phyloP scores from a whole-genome alignment of 1,140 invertebrate genomes.

The Drosophila lacertosa region DNA sequence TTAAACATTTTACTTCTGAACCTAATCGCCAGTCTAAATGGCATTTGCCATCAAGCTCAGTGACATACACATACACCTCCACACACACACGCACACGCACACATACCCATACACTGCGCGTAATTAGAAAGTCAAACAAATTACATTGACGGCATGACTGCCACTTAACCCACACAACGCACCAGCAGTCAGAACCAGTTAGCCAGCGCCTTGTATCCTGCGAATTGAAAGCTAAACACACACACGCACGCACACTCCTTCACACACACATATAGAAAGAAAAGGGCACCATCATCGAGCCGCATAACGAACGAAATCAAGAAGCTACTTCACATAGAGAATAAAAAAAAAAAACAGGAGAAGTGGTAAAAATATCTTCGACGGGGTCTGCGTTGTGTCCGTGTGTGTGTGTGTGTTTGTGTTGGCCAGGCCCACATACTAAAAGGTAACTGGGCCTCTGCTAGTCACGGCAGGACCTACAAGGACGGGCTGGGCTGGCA shows the following conservation, averaged over 20 bases:
- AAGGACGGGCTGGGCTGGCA: constrained; percentile 15
- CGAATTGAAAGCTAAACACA: constrained; percentile 5
- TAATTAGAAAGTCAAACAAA: constrained; percentile 69
- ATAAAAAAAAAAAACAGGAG: background rate
- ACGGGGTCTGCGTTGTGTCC: constrained; percentile 8
- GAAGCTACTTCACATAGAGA: constrained; percentile 48
- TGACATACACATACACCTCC: background rate
- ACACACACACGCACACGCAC: background rate
- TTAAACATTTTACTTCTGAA: constrained; percentile 50
- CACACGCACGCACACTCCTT: background rate
- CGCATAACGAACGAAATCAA: constrained; percentile 66
- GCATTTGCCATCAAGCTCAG: constrained; percentile 38
- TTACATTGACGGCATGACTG: constrained; percentile 40
- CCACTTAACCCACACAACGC: constrained; percentile 25
- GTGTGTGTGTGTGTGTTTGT: constrained; percentile 36
- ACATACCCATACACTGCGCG: constrained; percentile 8
- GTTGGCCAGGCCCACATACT: constrained; percentile 28
- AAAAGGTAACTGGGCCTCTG: constrained; percentile 33
- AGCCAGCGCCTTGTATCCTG: constrained; percentile 10
- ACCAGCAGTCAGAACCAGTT: constrained; percentile 7
- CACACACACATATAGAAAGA: constrained; percentile 20
- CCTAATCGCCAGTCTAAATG: constrained; percentile 47
- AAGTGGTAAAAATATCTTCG: constrained; percentile 30
- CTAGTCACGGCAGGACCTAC: background rate
- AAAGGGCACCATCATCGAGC: constrained; percentile 53